Evolutionary conservation across 2,888 invertebrate genomes (phyloP), one percentile per base, ranked within the genome.

Genomic region (Limnephilus lunatus): DNA sequence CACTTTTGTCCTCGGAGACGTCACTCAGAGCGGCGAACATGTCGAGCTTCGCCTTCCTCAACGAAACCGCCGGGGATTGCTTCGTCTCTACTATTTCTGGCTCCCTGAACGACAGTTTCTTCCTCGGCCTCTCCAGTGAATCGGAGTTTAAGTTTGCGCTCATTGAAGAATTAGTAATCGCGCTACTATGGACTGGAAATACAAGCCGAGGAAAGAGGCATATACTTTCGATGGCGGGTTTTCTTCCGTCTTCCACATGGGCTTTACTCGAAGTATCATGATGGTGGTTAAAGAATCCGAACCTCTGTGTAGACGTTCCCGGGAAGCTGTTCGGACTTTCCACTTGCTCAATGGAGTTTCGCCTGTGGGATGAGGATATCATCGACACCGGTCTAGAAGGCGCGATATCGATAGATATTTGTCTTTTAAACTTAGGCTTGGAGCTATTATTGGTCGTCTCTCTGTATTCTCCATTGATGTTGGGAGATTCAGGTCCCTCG

Each of bases 61-160:
- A 95, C 48, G 95, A 83, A 39, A 68, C 87, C 11, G 81, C 81
- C 7, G 91, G 68, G 7, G 89, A 80, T 30, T 91, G 91, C 39
- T 93, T 89, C 32, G 95, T 94, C 91, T 94, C 95, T 93, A 97
- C 96, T 89, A 98, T 97, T 95, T 98, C 98, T 4, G 98, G 98
- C 94, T 98, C 98, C 93, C 98, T 97, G 95, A 98, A 98, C 14
- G 98, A 98, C 19, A 98, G 95, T 95, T 98, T 98, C 95, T 98
- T 98, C 91, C 98, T 96, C 0, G 98, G 98, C 94, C 97, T 96
- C 94, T 97, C 97, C 94, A 95, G 95, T 39, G 94, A 93, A 88
- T 96, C 96, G 86, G 87, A 94, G 35, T 94, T 94, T 94, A 94
- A 95, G 68, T 25, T 68, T 14, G 87, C 87, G 30, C 32, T 31